Conservation (phyloP, 2,797 vertebrate species). For the Tachyglossus aculeatus region DNA sequence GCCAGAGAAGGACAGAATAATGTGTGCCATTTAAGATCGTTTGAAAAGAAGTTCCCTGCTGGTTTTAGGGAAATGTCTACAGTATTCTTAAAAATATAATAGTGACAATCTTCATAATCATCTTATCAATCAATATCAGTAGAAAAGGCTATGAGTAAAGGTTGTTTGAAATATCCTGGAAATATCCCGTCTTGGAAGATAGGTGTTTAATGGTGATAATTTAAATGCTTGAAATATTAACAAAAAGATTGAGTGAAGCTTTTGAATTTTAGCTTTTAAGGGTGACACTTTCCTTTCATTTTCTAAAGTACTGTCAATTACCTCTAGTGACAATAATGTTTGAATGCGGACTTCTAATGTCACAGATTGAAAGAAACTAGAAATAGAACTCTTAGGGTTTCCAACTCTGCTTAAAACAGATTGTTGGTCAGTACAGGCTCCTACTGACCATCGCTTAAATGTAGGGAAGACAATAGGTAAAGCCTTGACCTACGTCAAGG, state of each 20-base stretch:
- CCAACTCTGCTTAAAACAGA: slow-evolving; percentile 5
- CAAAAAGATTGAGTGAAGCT: slow-evolving; percentile 9
- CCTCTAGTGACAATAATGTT: slow-evolving; percentile 21
- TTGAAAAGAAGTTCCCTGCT: background rate
- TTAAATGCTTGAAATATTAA: slow-evolving; percentile 44
- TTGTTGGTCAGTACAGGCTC: background rate
- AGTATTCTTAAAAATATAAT: slow-evolving; percentile 20
- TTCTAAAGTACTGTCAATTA: slow-evolving; percentile 36
- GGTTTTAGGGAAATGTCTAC: background rate
- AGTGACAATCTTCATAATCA: slow-evolving; percentile 26
- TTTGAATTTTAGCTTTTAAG: slow-evolving; percentile 48
- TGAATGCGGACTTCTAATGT: slow-evolving; percentile 18
- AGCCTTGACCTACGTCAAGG: too few species aligned
- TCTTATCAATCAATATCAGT: slow-evolving; percentile 16
- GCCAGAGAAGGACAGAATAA: slow-evolving; percentile 26
- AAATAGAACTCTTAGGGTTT: slow-evolving; percentile 16
- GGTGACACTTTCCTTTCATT: slow-evolving; percentile 36
- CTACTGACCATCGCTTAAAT: background rate
- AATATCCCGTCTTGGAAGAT: slow-evolving; percentile 21
- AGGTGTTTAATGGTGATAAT: slow-evolving; percentile 13
- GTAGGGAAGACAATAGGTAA: background rate
- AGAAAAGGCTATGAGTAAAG: slow-evolving; percentile 12
- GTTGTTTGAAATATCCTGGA: slow-evolving; percentile 29
- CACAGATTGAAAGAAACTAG: slow-evolving; percentile 1
- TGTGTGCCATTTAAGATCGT: slow-evolving; percentile 27